Evolutionary conservation across 2,113 vertebrate species (phyloP).

Genomic region (Oostethus manadensis): DNA sequence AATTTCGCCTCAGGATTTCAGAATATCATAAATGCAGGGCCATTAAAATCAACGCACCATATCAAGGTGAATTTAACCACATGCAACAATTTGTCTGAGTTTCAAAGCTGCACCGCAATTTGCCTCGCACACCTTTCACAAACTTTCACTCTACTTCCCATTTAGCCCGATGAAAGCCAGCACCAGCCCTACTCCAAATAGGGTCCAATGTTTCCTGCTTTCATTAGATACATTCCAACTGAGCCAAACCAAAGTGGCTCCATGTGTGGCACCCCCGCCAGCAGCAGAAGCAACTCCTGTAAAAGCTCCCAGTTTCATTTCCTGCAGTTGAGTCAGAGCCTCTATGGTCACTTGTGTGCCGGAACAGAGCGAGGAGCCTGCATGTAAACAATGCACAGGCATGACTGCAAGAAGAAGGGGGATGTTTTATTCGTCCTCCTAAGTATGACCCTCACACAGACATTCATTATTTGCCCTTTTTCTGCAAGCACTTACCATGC

Average conservation of each 20-base stretch:
- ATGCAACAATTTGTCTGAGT: background rate
- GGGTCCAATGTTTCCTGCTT: conserved; percentile 1
- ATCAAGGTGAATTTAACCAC: conserved; percentile 17
- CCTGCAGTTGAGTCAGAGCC: conserved; percentile 3
- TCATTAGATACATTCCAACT: background rate
- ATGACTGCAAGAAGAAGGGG: conserved; percentile 36
- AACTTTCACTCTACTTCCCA: background rate
- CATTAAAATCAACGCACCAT: conserved; percentile 16
- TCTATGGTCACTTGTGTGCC: background rate
- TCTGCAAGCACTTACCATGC: no score
- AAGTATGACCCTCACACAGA: no score
- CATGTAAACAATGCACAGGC: conserved; percentile 39
- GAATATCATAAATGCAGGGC: conserved; percentile 28
- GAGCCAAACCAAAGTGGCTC: conserved; percentile 2
- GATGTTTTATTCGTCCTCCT: background rate
- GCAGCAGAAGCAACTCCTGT: background rate
- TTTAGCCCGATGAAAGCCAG: background rate
- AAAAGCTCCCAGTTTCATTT: background rate
- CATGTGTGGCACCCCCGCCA: conserved; percentile 7
- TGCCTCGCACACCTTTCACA: conserved; percentile 5
- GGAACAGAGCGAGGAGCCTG: conserved; percentile 26
- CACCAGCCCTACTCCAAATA: conserved; percentile 7
- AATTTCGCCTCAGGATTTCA: conserved; percentile 20
- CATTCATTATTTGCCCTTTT: no score
- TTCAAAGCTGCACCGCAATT: conserved; percentile 10